Base-by-base conservation (phyloP, 1,140 invertebrate genomes). In the Bombus terrestris region DNA sequence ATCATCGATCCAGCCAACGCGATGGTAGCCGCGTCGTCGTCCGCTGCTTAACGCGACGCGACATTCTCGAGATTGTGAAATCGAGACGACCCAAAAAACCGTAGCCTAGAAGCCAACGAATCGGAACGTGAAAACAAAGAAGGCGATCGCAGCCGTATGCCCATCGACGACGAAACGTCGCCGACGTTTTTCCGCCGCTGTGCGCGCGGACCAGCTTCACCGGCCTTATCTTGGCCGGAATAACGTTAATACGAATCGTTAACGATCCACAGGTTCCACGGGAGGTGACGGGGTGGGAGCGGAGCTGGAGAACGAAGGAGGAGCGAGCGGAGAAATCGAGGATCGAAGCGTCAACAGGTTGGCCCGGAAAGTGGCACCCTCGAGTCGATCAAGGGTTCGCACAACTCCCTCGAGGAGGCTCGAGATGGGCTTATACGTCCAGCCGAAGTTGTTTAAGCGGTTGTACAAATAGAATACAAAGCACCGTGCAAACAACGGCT, bases 401-500 rank as follows among this genome's bases (percentile, higher is more conserved):
- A 90, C 89, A 86, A 91, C 89, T 88, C 90, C 84, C 81, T 88
- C 90, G 81, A 90, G 89, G 57, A 86, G 89, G 85, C 89, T 90
- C 85, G 74, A 91, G 80, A 77, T 66, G 57, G 86, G 86, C 89
- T 90, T 90, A 80, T 85, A 90, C 83, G 89, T 90, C 89, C 88
- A 86, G 83, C 57, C 89, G 69, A 86, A 90, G 89, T 90, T 90
- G 92, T 94, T 94, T 94, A 94, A 94, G 93, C 93, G 93, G 88
- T 94, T 94, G 93, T 94, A 94, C 91, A 94, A 94, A 94, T 93
- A 94, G 87, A 93, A 93, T 94, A 93, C 92, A 93, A 94, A 93
- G 92, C 91, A 83, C 90, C 91, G 91, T 83, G 91, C 93, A 95
- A 95, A 95, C 93, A 94, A 90, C 89, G 91, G 89, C 93, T 95